Conservation (phyloP, 2,797 vertebrate species). For the Cossypha polioptera region DNA sequence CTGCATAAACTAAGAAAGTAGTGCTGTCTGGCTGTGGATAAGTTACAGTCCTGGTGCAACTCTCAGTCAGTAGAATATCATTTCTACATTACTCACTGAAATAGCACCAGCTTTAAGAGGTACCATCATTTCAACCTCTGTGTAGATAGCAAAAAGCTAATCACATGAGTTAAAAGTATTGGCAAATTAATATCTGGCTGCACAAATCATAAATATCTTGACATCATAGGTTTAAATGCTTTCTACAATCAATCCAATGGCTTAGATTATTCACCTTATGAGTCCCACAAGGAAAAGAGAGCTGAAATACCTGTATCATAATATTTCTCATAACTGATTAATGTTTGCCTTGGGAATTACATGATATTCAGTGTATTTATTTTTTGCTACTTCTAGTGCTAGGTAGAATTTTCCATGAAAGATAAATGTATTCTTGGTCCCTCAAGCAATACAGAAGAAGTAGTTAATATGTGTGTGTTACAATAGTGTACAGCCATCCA, state of each 20-base stretch:
- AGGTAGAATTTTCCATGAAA: conserved; percentile 65
- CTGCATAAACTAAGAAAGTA: not conserved
- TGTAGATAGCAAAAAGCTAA: conserved; percentile 53
- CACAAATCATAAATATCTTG: conserved; percentile 62
- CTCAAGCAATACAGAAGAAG: conserved; percentile 39
- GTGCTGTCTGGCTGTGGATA: not conserved
- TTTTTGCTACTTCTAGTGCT: conserved; percentile 58
- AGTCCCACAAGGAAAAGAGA: conserved; percentile 63
- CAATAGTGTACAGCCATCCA: not conserved
- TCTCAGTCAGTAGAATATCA: not conserved
- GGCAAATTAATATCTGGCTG: conserved; percentile 62
- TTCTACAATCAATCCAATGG: conserved; percentile 70
- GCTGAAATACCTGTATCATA: conserved; percentile 62
- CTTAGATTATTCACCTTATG: conserved; percentile 64
- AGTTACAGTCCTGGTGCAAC: not conserved
- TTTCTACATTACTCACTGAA: not conserved
- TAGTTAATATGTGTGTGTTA: not conserved
- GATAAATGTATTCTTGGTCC: conserved; percentile 58
- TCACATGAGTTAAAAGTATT: conserved; percentile 53
- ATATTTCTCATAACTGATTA: conserved; percentile 72
- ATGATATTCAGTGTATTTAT: conserved; percentile 68
- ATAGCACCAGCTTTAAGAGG: conserved; percentile 21
- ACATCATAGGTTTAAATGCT: conserved; percentile 63
- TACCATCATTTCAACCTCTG: conserved; percentile 37
- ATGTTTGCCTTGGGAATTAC: conserved; percentile 69